Evolutionary conservation across 1,140 invertebrate genomes (phyloP).

Genomic region (Arion vulgaris): DNA sequence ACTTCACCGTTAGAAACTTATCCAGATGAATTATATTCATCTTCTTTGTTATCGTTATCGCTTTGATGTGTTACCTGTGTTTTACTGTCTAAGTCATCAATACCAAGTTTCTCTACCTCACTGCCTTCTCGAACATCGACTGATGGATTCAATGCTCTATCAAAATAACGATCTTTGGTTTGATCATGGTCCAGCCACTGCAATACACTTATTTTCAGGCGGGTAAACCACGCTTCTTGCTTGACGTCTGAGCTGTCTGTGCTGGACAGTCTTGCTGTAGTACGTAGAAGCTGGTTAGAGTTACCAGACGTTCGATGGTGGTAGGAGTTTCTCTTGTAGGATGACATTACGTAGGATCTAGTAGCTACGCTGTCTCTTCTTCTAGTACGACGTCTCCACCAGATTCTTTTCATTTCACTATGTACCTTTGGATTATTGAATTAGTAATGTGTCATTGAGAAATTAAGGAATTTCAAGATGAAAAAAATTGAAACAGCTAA

Average conservation of each 20-base stretch:
- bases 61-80: neutral
- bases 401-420: conserved; percentile 43
- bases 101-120: neutral
- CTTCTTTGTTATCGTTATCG: neutral
- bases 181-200: neutral
- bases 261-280: neutral
- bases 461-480: neutral
- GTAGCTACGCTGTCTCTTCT: conserved; percentile 42
- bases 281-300: neutral
- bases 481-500: neutral
- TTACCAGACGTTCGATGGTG: neutral
- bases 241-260: conserved; percentile 19
- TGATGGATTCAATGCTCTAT: neutral
- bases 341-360: conserved; percentile 45
- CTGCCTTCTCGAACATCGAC: neutral
- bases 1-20: too few species aligned
- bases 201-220: neutral
- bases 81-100: neutral
- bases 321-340: conserved; percentile 35
- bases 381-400: conserved; percentile 40
- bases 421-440: conserved; percentile 43
- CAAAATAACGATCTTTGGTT: neutral
- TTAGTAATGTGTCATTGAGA: too few species aligned
- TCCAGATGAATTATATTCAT: neutral
- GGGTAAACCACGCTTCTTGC: neutral